These are phyloP conservation scores for Petrolisthes cinctipes DNA, from an alignment of 2,888 invertebrate species.

Conservation along the genomic window DNA sequence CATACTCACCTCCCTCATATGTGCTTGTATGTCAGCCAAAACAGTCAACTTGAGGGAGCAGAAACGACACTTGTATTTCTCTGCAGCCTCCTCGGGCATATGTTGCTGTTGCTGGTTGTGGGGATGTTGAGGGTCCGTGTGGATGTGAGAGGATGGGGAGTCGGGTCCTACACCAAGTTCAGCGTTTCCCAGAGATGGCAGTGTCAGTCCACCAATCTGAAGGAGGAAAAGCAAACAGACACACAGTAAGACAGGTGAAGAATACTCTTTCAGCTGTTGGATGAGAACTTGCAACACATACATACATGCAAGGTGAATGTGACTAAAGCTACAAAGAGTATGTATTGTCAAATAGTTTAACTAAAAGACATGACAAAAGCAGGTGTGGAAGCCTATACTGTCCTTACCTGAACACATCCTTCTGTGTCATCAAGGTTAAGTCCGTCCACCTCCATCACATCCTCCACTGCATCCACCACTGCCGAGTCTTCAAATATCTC, in stretches of 20 bases:
- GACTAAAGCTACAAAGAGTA: no score
- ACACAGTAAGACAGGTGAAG: neutral
- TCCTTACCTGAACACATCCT: slow-evolving; percentile 46
- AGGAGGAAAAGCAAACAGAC: neutral
- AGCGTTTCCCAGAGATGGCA: slow-evolving; percentile 31
- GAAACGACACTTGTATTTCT: slow-evolving; percentile 59
- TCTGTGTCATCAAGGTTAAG: slow-evolving; percentile 51
- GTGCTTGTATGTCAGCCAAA: slow-evolving; percentile 56
- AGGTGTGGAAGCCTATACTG: neutral
- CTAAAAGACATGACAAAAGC: no score
- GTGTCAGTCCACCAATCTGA: slow-evolving; percentile 22
- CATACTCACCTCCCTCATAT: slow-evolving; percentile 53
- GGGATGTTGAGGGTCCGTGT: slow-evolving; percentile 6
- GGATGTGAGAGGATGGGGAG: slow-evolving; percentile 2
- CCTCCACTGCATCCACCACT: slow-evolving; percentile 45
- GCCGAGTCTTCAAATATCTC: slow-evolving; percentile 43
- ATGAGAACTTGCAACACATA: no score
- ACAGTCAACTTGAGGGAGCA: slow-evolving; percentile 51
- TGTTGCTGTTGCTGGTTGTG: neutral
- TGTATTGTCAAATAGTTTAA: no score
- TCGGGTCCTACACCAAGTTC: slow-evolving; percentile 41
- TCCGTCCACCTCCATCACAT: slow-evolving; percentile 62
- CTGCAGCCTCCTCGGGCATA: slow-evolving; percentile 32
- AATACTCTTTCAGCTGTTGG: neutral
- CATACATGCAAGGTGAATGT: no score